Conservation (phyloP, 2,113 vertebrate species). For the Ahaetulla prasina region DNA sequence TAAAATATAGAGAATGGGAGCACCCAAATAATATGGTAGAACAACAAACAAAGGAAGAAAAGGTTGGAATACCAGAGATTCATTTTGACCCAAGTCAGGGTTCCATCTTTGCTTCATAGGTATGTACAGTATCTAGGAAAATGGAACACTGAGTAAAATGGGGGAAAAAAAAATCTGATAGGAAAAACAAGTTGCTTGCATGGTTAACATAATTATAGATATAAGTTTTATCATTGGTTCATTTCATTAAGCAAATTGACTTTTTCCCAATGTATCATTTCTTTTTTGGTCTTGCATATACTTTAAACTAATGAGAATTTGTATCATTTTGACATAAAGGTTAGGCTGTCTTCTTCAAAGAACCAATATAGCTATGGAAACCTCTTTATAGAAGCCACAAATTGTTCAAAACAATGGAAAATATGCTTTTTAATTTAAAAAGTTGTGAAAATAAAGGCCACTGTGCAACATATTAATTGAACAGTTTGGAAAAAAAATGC, state of each 20-base stretch:
- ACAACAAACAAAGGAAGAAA: neutral
- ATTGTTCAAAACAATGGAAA: constrained; percentile 58
- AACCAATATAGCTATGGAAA: constrained; percentile 41
- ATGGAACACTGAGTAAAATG: neutral
- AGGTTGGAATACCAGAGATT: neutral
- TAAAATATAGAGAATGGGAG: neutral
- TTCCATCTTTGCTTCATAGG: neutral
- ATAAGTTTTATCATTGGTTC: constrained; percentile 66
- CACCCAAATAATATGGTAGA: neutral
- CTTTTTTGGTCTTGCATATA: constrained; percentile 48
- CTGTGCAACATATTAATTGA: constrained; percentile 26
- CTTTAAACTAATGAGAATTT: constrained; percentile 48
- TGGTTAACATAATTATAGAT: constrained; percentile 54
- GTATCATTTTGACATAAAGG: constrained; percentile 49
- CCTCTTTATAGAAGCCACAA: constrained; percentile 54
- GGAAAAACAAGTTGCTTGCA: constrained; percentile 37
- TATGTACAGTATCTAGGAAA: neutral
- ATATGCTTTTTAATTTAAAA: neutral
- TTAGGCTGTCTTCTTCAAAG: constrained; percentile 34
- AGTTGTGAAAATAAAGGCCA: neutral
- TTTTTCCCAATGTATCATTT: constrained; percentile 50
- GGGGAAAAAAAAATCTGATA: neutral
- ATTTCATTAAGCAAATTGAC: constrained; percentile 54
- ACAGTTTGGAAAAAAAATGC: neutral
- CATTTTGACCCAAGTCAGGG: neutral